phyloP scores from a whole-genome alignment of 2,797 vertebrate genomes.

The Malacoctenus gilli region DNA sequence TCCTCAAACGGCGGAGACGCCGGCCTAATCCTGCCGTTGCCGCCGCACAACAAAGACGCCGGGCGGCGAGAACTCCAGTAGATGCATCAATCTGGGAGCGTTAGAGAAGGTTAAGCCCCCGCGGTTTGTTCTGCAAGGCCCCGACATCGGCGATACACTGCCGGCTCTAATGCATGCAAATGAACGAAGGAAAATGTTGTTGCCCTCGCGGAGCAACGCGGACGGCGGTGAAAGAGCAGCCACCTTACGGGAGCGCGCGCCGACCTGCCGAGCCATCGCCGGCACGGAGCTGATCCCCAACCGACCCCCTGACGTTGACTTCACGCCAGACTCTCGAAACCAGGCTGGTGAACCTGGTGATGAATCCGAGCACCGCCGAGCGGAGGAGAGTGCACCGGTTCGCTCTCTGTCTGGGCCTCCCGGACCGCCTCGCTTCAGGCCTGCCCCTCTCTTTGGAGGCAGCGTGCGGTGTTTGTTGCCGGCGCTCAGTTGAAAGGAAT shows the following conservation, averaged over 20 bases:
- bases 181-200: constrained; percentile 26
- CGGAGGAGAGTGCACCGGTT: no score
- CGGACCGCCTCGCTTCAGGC: not conserved
- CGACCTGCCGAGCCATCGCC: constrained; percentile 62
- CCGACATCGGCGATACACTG: constrained; percentile 24
- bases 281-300: constrained; percentile 55
- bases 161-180: constrained; percentile 34
- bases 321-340: constrained; percentile 35
- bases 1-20: constrained; percentile 58
- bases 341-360: constrained; percentile 16
- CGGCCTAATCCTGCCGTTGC: constrained; percentile 61
- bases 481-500: not conserved
- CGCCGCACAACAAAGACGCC: constrained; percentile 59
- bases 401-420: not conserved
- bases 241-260: constrained; percentile 20
- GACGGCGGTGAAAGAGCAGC: constrained; percentile 2
- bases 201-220: constrained; percentile 9
- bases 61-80: constrained; percentile 57
- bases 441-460: not conserved
- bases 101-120: constrained; percentile 69
- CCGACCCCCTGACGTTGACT: constrained; percentile 54
- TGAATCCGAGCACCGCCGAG: no score
- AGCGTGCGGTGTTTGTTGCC: not conserved
- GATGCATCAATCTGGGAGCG: constrained; percentile 69
- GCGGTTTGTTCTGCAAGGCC: constrained; percentile 58